Evolutionary conservation across 1,140 invertebrate species (phyloP).

Genomic region (Trissolcus basalis): DNA sequence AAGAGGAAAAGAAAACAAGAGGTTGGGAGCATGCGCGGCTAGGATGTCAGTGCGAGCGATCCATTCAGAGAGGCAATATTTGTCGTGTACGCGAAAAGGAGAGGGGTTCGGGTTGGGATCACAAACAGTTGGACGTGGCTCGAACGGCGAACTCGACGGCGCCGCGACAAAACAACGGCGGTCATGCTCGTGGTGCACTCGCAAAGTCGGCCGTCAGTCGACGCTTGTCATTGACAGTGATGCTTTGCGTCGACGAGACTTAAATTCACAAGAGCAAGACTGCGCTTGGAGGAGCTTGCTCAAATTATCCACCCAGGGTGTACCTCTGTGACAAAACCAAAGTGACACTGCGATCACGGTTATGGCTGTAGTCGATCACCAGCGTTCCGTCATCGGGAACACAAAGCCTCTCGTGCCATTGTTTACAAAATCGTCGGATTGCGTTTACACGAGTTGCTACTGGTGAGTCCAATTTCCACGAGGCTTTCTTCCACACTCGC

Average conservation of each 20-base stretch:
- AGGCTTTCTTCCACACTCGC: no score
- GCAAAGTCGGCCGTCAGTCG: background rate
- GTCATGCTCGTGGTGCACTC: constrained; percentile 2
- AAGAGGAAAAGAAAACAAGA: background rate
- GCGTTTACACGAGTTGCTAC: constrained; percentile 77
- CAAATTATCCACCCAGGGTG: constrained; percentile 4
- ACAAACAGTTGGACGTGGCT: constrained; percentile 37
- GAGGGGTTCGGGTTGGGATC: constrained; percentile 17
- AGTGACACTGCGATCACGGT: constrained; percentile 3
- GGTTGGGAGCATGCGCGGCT: constrained; percentile 15
- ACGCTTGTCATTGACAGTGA: constrained; percentile 17
- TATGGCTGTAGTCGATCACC: constrained; percentile 53
- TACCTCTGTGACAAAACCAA: background rate
- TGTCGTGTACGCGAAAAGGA: constrained; percentile 13
- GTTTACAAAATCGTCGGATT: constrained; percentile 74
- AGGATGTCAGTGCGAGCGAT: constrained; percentile 9
- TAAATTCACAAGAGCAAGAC: background rate
- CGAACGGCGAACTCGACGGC: constrained; percentile 21
- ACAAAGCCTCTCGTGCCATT: constrained; percentile 73
- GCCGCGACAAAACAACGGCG: constrained; percentile 16
- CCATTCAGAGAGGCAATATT: constrained; percentile 25
- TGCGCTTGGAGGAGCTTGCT: constrained; percentile 9
- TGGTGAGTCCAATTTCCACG: no score
- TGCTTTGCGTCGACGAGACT: constrained; percentile 15
- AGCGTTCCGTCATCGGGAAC: constrained; percentile 65